These are phyloP conservation scores for Alentia gelatinosa DNA, from an alignment of 2,888 invertebrate species.

Conservation along the genomic window DNA sequence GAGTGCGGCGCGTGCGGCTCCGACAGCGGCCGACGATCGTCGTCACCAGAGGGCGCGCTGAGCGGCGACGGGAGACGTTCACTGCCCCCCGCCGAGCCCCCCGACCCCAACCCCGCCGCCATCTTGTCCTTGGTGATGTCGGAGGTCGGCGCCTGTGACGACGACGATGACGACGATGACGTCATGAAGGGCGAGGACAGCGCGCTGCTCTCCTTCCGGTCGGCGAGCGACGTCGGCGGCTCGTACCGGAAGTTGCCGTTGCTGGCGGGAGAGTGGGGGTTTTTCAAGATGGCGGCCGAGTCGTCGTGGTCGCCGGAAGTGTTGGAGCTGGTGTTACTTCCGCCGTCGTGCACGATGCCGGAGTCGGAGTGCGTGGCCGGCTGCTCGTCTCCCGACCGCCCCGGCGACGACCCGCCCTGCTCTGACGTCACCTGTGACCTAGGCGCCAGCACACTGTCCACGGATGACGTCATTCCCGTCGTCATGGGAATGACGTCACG, in stretches of 20 bases:
- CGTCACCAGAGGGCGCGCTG: not conserved
- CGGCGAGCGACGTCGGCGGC: not conserved
- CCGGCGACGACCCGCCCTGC: not conserved
- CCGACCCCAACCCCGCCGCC: not conserved
- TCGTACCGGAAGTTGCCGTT: conserved; percentile 23
- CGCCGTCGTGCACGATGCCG: conserved; percentile 43
- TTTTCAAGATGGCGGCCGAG: not conserved
- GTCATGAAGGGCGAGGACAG: conserved; percentile 16
- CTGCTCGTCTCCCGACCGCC: not conserved
- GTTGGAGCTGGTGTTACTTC: conserved; percentile 43
- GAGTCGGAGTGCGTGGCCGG: conserved; percentile 43
- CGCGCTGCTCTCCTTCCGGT: not conserved
- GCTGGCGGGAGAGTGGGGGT: not conserved
- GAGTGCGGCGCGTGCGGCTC: not conserved
- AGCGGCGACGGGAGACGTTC: not conserved
- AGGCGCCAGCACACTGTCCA: not conserved
- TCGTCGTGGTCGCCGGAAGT: conserved; percentile 8
- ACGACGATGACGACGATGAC: not conserved
- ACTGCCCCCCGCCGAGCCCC: not conserved
- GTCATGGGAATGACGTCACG: not conserved
- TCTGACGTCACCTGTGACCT: not conserved
- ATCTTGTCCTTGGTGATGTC: not conserved
- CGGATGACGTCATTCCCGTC: not conserved
- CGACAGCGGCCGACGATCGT: not conserved
- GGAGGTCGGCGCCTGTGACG: not conserved